phyloP scores from a whole-genome alignment of 2,113 vertebrate genomes.

The Acrocephalus kingi region DNA sequence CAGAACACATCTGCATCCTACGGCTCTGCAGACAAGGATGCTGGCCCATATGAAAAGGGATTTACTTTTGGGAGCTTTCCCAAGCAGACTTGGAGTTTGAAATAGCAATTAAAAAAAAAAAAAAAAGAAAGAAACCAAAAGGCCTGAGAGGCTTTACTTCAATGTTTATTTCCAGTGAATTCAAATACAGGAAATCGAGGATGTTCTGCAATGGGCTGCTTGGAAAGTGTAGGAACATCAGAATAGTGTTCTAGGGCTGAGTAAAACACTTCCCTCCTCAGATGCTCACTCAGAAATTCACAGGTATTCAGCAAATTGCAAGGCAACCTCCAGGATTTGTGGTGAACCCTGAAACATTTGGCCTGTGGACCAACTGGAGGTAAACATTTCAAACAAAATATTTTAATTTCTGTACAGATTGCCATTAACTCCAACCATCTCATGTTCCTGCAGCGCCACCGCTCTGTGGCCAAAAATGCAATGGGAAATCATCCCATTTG shows the following conservation, averaged over 20 bases:
- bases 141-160: neutral
- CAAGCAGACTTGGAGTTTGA: neutral
- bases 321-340: neutral
- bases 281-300: neutral
- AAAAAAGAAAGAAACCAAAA: neutral
- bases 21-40: neutral
- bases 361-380: neutral
- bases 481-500: neutral
- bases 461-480: neutral
- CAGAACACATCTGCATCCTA: slow-evolving; percentile 10
- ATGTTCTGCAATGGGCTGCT: neutral
- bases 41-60: neutral
- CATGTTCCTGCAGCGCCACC: neutral
- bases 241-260: neutral
- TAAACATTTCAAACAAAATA: neutral
- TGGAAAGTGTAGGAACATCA: neutral
- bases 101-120: neutral
- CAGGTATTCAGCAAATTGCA: neutral
- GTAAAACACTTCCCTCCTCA: neutral
- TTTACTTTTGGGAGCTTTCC: slow-evolving; percentile 34
- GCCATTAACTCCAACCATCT: neutral
- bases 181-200: neutral
- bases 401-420: neutral
- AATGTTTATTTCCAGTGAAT: neutral
- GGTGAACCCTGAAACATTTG: neutral